These are phyloP conservation scores for Parascotia fuliginaria DNA, from an alignment of 2,888 invertebrate species.

Conservation along the genomic window DNA sequence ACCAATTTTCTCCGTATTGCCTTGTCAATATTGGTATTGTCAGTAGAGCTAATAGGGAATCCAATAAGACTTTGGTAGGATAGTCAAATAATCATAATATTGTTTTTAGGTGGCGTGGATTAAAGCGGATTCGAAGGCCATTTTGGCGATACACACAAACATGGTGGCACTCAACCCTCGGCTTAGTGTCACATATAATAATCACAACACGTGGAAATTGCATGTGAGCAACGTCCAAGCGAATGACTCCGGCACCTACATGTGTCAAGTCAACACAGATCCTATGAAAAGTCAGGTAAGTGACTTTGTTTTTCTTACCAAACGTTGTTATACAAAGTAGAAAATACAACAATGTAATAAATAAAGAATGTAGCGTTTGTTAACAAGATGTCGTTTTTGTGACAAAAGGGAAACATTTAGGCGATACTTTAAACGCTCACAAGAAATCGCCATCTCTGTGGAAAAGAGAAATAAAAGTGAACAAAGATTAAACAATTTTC, in stretches of 20 bases:
- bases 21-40: conserved; percentile 34
- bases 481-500: no score
- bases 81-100: conserved; percentile 33
- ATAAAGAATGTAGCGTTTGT: conserved; percentile 24
- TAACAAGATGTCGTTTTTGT: conserved; percentile 22
- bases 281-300: conserved; percentile 95
- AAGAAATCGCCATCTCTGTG: conserved; percentile 20
- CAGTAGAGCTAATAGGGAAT: conserved; percentile 30
- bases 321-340: conserved; percentile 25
- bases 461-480: no score
- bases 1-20: conserved; percentile 28
- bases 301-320: conserved; percentile 16
- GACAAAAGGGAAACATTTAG: not conserved
- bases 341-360: conserved; percentile 22
- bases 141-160: conserved; percentile 94
- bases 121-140: conserved; percentile 95
- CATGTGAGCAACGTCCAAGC: conserved; percentile 96
- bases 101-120: conserved; percentile 94
- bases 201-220: conserved; percentile 97
- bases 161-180: conserved; percentile 95
- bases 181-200: conserved; percentile 95
- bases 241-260: conserved; percentile 96
- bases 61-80: conserved; percentile 33
- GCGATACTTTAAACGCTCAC: not conserved
- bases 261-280: conserved; percentile 97